Evolutionary conservation across 2,113 vertebrate species (phyloP), one percentile per base, ranked within the genome.

Genomic region (Plotosus lineatus): DNA sequence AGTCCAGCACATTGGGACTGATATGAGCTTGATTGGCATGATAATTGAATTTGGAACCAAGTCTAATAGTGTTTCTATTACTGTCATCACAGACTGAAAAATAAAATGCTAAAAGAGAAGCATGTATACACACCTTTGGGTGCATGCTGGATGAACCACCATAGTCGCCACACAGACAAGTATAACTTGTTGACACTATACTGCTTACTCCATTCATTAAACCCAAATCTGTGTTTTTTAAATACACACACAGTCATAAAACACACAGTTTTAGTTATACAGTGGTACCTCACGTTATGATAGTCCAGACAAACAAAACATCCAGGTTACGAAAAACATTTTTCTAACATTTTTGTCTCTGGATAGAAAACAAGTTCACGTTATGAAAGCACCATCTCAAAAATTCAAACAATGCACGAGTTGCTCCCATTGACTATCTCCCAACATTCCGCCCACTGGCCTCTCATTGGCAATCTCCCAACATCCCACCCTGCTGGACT

Each of bases 21-120:
- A 61, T 50, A 74, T 40, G 21, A 23, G 14, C 36, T 26, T 74
- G 69, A 80, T 50, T 74, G 42, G 77, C 38, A 19, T 72, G 36
- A 40, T 46, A 74, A 58, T 23, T 56, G 38, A 79, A 79, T 79
- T 56, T 19, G 38, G 65, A 42, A 40, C 78, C 38, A 6, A 44
- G 21, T 4, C 21, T 74, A 33, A 36, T 28, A 69, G 28, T 63
- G 53, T 44, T 36, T 50, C 50, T 11, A 56, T 69, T 38, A 55
- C 46, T 42, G 48, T 6, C 50, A 21, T 65, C 36, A 14, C 63
- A 55, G 33, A 79, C 31, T 40, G 28, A 51, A 48, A 53, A 23
- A 79, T 55, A 38, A 14, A 48, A 12, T 53, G 33, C 36, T 28
- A 28, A 53, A 23, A 14, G 48, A 68, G 33, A 33, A 28, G 19